Evolutionary conservation across 2,113 vertebrate species (phyloP).

Genomic region (Chaenocephalus aceratus): DNA sequence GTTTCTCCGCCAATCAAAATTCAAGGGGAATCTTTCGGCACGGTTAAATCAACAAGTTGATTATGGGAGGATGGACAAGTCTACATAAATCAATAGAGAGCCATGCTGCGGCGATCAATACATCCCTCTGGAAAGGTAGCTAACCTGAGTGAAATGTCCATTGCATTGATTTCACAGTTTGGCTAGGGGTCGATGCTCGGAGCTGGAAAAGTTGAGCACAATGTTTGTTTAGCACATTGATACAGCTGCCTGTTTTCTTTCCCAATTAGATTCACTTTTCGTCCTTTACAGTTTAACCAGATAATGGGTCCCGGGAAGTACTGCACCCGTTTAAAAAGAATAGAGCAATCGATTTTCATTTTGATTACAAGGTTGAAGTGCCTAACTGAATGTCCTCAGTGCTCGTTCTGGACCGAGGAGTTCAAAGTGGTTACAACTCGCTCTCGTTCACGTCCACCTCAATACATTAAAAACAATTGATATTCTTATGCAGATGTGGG

Average conservation of each 20-base stretch:
- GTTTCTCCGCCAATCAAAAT: conserved; percentile 63
- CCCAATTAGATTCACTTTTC: conserved; percentile 48
- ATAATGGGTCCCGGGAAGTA: conserved; percentile 54
- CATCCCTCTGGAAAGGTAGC: conserved; percentile 74
- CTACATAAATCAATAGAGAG: conserved; percentile 65
- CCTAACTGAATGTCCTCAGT: conserved; percentile 65
- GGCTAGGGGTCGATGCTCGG: conserved; percentile 62
- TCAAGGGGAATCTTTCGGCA: conserved; percentile 58
- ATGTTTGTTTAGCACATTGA: conserved; percentile 60
- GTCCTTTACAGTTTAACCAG: conserved; percentile 56
- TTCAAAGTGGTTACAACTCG: conserved; percentile 54
- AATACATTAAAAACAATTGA: conserved; percentile 28
- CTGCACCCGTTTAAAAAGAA: conserved; percentile 54
- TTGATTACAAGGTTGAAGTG: conserved; percentile 71
- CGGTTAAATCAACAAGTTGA: conserved; percentile 68
- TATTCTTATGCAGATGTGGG: conserved; percentile 40
- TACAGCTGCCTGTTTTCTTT: conserved; percentile 65
- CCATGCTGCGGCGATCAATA: conserved; percentile 62
- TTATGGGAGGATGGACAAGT: conserved; percentile 51
- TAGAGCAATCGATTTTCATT: conserved; percentile 64
- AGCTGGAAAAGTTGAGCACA: conserved; percentile 63
- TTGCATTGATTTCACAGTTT: conserved; percentile 75
- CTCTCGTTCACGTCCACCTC: conserved; percentile 45
- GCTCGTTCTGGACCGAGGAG: conserved; percentile 54
- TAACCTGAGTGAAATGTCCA: conserved; percentile 82